Conservation (phyloP, 2,113 vertebrate genomes). For the Calidris pygmaea region DNA sequence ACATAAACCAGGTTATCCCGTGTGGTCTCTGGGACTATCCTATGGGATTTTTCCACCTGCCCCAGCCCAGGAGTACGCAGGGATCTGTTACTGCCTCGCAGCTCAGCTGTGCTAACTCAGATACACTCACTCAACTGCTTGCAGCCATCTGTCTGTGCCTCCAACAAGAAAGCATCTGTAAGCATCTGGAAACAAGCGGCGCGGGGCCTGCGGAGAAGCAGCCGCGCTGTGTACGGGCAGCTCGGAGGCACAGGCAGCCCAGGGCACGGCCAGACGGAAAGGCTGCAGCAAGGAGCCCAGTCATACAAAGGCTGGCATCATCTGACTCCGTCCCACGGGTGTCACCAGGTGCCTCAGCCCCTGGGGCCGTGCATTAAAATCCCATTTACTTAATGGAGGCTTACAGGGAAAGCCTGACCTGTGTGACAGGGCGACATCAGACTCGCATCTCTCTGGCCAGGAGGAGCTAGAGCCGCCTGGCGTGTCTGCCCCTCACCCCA, state of each 20-base stretch:
- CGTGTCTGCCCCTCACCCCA: not conserved
- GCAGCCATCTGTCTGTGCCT: constrained; percentile 30
- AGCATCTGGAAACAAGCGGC: not conserved
- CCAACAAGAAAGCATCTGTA: not conserved
- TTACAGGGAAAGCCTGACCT: not conserved
- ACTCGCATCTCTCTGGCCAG: not conserved
- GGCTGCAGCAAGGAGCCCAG: not conserved
- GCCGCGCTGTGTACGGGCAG: accelerated
- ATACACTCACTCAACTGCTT: not conserved
- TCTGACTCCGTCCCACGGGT: not conserved
- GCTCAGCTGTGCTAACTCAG: not conserved
- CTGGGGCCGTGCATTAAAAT: not conserved
- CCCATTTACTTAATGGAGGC: not conserved
- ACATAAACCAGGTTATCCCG: not conserved
- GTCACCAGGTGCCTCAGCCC: accelerated
- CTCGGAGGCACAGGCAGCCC: not conserved
- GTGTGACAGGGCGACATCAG: not conserved
- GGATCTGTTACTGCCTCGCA: not conserved
- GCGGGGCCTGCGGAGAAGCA: not conserved
- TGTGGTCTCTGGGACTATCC: not conserved
- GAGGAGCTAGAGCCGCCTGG: not conserved
- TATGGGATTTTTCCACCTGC: constrained; percentile 2
- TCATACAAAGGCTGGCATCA: not conserved
- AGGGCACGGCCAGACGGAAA: not conserved
- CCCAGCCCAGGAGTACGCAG: not conserved